Percentiles rank a stretch among this genome's conserved stretches.
Conservation (phyloP, 2,113 vertebrate genomes). For the Monopterus albus region DNA sequence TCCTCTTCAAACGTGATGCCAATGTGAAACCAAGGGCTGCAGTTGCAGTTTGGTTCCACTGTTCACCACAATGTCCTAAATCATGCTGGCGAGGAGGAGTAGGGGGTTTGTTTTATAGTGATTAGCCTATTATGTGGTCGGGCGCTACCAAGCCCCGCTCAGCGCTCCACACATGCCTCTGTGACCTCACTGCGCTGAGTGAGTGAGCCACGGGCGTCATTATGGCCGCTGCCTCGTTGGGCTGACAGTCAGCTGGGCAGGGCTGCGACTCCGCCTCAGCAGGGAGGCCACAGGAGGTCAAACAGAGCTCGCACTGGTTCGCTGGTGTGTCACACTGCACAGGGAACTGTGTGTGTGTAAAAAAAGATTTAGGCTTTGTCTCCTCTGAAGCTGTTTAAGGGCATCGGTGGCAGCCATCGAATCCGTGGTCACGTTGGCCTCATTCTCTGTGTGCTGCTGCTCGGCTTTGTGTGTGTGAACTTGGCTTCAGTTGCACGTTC, state of each 20-base stretch:
- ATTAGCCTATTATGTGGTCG: conserved; percentile 52
- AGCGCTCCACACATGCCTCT: conserved; percentile 24
- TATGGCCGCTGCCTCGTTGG: conserved; percentile 1
- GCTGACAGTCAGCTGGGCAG: not conserved
- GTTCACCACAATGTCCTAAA: conserved; percentile 37
- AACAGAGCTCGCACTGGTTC: not conserved
- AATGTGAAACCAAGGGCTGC: conserved; percentile 1
- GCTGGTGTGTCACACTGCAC: not conserved
- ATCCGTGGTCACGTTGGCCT: conserved; percentile 24
- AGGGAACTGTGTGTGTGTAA: not conserved
- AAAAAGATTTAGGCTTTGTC: too few species aligned
- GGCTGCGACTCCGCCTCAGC: not conserved
- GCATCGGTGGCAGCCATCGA: conserved; percentile 17
- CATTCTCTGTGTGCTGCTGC: conserved; percentile 1
- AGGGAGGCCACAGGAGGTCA: conserved; percentile 17
- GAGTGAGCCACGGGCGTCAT: conserved; percentile 26
- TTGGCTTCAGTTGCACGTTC: conserved; percentile 11
- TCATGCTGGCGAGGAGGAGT: not conserved
- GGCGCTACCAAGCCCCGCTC: conserved; percentile 21
- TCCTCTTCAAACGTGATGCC: conserved; percentile 38
- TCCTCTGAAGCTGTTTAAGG: conserved; percentile 36
- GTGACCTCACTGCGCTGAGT: conserved; percentile 29
- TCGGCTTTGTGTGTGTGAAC: conserved; percentile 2
- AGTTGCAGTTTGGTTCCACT: conserved; percentile 24
- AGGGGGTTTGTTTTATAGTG: conserved; percentile 45